Conservation (phyloP, 2,113 vertebrate species). For the Atrichornis clamosus region DNA sequence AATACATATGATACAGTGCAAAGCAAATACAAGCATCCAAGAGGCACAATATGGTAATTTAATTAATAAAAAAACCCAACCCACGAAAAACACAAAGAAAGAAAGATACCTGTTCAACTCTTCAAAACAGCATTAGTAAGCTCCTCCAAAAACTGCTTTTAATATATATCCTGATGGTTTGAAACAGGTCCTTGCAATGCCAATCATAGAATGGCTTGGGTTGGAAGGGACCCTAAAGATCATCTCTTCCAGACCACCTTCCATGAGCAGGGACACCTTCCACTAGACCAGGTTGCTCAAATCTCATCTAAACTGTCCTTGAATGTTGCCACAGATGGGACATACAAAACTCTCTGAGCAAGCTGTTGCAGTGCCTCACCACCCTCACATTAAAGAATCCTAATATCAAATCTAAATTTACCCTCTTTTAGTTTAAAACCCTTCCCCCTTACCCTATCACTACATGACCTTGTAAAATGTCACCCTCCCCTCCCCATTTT, state of each 20-base stretch:
- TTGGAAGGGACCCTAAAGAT: not conserved
- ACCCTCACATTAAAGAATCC: not conserved
- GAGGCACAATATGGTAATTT: not conserved
- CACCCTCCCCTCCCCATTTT: not conserved
- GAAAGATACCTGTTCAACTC: not conserved
- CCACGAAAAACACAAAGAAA: not conserved
- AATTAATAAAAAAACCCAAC: not conserved
- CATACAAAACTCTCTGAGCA: not conserved
- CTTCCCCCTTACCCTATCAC: not conserved
- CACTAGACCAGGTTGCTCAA: not conserved
- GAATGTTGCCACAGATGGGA: not conserved
- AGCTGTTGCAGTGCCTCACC: not conserved
- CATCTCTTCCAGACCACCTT: not conserved
- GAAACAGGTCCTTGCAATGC: not conserved
- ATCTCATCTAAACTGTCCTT: not conserved
- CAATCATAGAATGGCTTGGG: fast-evolving
- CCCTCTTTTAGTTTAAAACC: not conserved
- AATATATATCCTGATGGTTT: not conserved
- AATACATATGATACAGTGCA: not conserved
- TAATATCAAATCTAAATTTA: not conserved
- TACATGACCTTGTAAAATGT: not conserved
- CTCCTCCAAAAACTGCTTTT: not conserved
- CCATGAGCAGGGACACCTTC: not conserved
- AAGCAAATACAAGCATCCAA: not conserved
- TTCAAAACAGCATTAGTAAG: not conserved